These are phyloP conservation scores for Dallia pectoralis DNA, from an alignment of 2,797 vertebrate genomes.

Conservation along the genomic window DNA sequence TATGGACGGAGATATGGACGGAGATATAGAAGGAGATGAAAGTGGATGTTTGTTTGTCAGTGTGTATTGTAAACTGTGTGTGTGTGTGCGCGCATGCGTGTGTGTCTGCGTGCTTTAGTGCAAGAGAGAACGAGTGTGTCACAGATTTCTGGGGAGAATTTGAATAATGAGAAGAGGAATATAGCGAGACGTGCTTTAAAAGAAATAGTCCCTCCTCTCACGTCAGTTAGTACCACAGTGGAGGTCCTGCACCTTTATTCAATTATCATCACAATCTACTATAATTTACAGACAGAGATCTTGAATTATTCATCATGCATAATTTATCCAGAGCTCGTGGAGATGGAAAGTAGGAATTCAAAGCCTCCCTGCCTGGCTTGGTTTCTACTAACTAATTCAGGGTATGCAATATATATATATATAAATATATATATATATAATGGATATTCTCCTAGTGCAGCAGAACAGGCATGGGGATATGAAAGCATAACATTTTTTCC, in stretches of 20 bases:
- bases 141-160: conserved; percentile 30
- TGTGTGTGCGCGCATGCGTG: neutral
- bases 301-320: conserved; percentile 2
- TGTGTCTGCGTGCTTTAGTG: neutral
- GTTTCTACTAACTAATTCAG: neutral
- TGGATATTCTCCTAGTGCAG: neutral
- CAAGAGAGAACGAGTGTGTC: conserved; percentile 6
- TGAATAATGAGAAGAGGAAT: conserved; percentile 50
- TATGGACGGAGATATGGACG: too few species aligned
- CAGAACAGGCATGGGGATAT: neutral
- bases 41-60: neutral
- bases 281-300: neutral
- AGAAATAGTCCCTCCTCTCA: conserved; percentile 50
- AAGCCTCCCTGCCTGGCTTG: neutral
- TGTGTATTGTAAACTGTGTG: neutral
- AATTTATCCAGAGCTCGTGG: neutral
- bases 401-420: conserved; percentile 3
- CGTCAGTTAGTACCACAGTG: conserved; percentile 55
- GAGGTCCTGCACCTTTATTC: conserved; percentile 81
- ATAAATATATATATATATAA: too few species aligned
- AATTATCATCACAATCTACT: conserved; percentile 3
- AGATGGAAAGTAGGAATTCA: neutral
- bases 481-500: neutral
- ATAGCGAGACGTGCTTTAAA: conserved; percentile 25
- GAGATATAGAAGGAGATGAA: neutral